Evolutionary conservation across 2,113 vertebrate genomes (phyloP).

Genomic region (Tragelaphus strepsiceros): DNA sequence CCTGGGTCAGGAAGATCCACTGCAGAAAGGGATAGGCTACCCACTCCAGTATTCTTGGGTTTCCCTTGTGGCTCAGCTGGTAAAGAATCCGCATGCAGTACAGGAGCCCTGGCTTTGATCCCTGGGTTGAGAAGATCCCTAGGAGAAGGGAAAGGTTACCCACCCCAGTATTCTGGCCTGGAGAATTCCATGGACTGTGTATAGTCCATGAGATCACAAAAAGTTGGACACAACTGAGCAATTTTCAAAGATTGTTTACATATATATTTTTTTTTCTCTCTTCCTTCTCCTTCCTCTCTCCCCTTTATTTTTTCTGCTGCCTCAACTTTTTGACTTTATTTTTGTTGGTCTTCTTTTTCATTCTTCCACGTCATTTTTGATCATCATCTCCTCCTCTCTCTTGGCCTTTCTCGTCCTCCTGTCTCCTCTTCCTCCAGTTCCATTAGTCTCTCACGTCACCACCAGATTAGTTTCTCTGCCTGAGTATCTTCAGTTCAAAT

Average conservation of each 20-base stretch:
- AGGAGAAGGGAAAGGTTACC: not conserved
- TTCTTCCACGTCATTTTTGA: not conserved
- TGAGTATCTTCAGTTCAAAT: conserved; percentile 58
- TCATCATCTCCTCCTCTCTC: not conserved
- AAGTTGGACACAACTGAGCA: not conserved
- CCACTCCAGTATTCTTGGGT: not conserved
- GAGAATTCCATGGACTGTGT: not conserved
- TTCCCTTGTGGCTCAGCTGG: not conserved
- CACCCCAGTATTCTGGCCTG: not conserved
- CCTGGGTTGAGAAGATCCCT: not conserved
- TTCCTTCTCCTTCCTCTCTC: not conserved
- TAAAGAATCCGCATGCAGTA: not conserved
- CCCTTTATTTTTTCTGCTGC: not conserved
- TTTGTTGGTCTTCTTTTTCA: not conserved
- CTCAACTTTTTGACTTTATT: not conserved
- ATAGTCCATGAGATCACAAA: not conserved
- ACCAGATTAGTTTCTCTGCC: conserved; percentile 70
- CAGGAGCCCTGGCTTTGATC: not conserved
- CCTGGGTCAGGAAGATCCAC: not conserved
- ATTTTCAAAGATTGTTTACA: conserved; percentile 2
- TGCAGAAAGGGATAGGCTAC: not conserved
- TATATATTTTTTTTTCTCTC: not conserved
- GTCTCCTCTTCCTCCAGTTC: not conserved
- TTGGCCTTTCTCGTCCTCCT: conserved; percentile 1
- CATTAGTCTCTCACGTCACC: not conserved